These are phyloP conservation scores for Liposcelis brunnea DNA, from an alignment of 2,888 invertebrate genomes.

Conservation along the genomic window DNA sequence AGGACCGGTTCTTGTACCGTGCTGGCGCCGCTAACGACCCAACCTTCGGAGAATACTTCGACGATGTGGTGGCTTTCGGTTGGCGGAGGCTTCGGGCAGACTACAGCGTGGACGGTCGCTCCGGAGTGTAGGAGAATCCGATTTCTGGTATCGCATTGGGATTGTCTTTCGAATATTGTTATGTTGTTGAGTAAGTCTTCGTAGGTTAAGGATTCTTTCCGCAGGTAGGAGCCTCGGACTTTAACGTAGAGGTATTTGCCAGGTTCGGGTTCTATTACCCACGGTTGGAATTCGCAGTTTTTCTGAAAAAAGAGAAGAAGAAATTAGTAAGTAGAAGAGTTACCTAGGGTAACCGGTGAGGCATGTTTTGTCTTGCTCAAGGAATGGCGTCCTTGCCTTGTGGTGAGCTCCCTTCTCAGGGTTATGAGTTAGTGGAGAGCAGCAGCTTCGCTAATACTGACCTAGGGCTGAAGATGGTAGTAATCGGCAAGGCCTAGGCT, in stretches of 20 bases:
- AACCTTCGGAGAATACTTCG: constrained; percentile 61
- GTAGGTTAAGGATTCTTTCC: constrained; percentile 30
- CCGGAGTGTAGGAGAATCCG: constrained; percentile 64
- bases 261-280: constrained; percentile 59
- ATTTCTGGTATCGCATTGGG: constrained; percentile 55
- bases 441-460: too few species aligned
- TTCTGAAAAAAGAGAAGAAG: constrained; percentile 37
- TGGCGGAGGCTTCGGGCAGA: constrained; percentile 37
- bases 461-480: too few species aligned
- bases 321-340: constrained; percentile 3
- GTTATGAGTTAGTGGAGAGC: too few species aligned
- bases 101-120: constrained; percentile 38
- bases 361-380: too few species aligned
- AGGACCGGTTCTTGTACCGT: constrained; percentile 19
- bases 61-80: constrained; percentile 20
- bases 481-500: too few species aligned
- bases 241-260: constrained; percentile 65
- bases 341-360: too few species aligned
- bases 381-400: too few species aligned
- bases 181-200: constrained; percentile 26
- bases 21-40: constrained; percentile 33
- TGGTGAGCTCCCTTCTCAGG: too few species aligned
- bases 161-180: constrained; percentile 34
- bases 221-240: constrained; percentile 38
- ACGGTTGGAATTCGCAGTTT: constrained; percentile 62